A percentile compares a stretch with the other conserved stretches of the same genome.
Conservation (phyloP, 1,140 invertebrate species). For the Drosophila murphyi region DNA sequence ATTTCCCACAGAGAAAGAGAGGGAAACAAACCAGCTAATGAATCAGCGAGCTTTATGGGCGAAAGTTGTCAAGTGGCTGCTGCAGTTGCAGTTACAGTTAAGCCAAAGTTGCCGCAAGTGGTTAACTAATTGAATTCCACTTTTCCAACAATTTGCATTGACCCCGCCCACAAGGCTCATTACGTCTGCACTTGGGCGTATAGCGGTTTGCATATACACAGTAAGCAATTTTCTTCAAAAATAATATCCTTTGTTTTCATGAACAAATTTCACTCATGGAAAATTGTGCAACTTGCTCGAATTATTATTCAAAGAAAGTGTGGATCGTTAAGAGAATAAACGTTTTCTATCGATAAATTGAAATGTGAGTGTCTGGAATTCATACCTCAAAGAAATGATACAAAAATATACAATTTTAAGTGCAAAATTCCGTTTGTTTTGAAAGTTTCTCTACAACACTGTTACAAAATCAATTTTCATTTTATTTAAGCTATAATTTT, state of each 20-base stretch:
- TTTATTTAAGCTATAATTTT: neutral
- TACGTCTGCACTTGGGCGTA: constrained; percentile 34
- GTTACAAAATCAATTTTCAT: too few relatives aligned
- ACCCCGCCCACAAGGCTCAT: constrained; percentile 38
- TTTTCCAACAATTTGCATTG: constrained; percentile 46
- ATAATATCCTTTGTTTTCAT: too few relatives aligned
- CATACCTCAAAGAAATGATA: too few relatives aligned
- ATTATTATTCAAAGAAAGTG: too few relatives aligned
- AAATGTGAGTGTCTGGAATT: too few relatives aligned
- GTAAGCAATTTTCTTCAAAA: neutral
- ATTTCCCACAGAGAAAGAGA: constrained; percentile 10
- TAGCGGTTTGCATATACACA: constrained; percentile 3
- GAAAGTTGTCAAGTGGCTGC: constrained; percentile 44
- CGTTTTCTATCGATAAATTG: too few relatives aligned
- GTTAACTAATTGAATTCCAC: constrained; percentile 49
- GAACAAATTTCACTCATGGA: too few relatives aligned
- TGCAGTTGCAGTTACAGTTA: constrained; percentile 23
- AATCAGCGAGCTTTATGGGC: constrained; percentile 41
- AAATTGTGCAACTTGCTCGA: too few relatives aligned
- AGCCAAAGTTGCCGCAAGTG: constrained; percentile 9
- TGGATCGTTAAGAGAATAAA: too few relatives aligned
- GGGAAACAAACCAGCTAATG: constrained; percentile 22
- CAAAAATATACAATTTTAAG: too few relatives aligned
- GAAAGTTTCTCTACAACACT: too few relatives aligned
- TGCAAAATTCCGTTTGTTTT: too few relatives aligned